Conservation (phyloP, 1,140 invertebrate species). For the Lepidurus apus region DNA sequence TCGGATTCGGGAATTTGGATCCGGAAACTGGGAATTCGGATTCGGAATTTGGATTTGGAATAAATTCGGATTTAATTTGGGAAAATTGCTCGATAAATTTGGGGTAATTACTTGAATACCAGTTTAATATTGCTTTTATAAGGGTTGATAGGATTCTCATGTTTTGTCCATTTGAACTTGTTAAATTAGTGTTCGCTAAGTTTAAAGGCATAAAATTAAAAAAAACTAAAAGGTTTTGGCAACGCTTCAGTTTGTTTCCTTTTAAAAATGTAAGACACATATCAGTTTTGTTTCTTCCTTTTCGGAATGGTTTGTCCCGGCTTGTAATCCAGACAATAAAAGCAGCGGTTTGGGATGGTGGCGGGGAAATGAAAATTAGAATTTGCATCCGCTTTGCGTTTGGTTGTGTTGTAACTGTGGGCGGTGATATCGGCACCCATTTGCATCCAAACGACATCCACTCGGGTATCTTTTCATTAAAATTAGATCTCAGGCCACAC, state of each 20-base stretch:
- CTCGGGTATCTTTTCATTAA: constrained; percentile 19
- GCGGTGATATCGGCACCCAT: not conserved
- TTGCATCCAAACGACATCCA: not conserved
- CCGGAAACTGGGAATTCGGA: too few species aligned
- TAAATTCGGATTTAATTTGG: too few species aligned
- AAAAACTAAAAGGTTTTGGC: not conserved
- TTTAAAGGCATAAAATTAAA: too few species aligned
- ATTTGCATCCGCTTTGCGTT: not conserved
- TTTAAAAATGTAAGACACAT: not conserved
- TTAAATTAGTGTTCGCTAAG: too few species aligned
- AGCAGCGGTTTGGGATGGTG: not conserved
- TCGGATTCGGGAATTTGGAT: too few species aligned
- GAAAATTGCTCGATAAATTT: too few species aligned
- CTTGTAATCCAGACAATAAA: not conserved
- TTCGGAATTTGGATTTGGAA: too few species aligned
- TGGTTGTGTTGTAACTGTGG: not conserved
- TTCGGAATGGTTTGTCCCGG: not conserved
- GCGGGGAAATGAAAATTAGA: constrained; percentile 14
- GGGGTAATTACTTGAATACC: too few species aligned
- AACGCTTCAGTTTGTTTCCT: not conserved
- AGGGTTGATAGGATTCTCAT: too few species aligned
- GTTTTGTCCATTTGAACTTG: too few species aligned
- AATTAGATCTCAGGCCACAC: constrained; percentile 14
- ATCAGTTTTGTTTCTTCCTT: not conserved
- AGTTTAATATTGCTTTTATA: too few species aligned